Conservation (phyloP, 2,888 invertebrate species). For the Baccha elongata region DNA sequence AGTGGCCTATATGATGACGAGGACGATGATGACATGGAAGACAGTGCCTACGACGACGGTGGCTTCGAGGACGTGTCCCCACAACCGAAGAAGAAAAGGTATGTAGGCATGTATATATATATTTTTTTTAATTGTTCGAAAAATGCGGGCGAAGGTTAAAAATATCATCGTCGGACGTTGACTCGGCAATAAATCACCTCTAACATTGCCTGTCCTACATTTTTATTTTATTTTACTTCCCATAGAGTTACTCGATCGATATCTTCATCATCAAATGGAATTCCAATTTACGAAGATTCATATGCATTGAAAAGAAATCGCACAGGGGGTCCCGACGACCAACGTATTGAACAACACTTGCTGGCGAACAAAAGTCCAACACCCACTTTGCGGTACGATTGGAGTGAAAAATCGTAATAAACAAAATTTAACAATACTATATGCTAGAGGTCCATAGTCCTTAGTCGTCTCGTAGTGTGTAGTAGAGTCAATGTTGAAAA, state of each 20-base stretch:
- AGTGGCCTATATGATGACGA: conserved; percentile 60
- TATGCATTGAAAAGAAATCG: conserved; percentile 76
- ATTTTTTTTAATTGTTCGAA: background rate
- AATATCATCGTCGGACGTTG: conserved; percentile 30
- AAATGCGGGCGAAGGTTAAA: conserved; percentile 29
- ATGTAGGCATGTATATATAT: conserved; percentile 41
- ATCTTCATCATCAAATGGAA: conserved; percentile 77
- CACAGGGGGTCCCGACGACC: conserved; percentile 68
- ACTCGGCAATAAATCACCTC: conserved; percentile 45
- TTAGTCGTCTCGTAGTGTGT: conserved; percentile 54
- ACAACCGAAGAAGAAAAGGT: conserved; percentile 77
- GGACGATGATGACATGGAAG: conserved; percentile 57
- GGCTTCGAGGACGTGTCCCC: conserved; percentile 76
- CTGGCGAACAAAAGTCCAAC: conserved; percentile 63
- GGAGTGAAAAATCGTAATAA: conserved; percentile 75
- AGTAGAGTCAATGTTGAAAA: conserved; percentile 60
- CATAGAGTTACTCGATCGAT: conserved; percentile 81
- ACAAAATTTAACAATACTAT: conserved; percentile 68
- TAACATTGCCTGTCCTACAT: background rate
- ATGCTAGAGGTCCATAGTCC: conserved; percentile 60
- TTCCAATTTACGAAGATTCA: conserved; percentile 80
- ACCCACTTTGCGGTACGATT: conserved; percentile 76
- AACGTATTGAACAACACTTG: conserved; percentile 65
- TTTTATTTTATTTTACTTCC: background rate
- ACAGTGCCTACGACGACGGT: conserved; percentile 50